Evolutionary conservation across 2,888 invertebrate genomes (phyloP), one percentile per base, ranked within the genome.

Genomic region (Hermodice carunculata): DNA sequence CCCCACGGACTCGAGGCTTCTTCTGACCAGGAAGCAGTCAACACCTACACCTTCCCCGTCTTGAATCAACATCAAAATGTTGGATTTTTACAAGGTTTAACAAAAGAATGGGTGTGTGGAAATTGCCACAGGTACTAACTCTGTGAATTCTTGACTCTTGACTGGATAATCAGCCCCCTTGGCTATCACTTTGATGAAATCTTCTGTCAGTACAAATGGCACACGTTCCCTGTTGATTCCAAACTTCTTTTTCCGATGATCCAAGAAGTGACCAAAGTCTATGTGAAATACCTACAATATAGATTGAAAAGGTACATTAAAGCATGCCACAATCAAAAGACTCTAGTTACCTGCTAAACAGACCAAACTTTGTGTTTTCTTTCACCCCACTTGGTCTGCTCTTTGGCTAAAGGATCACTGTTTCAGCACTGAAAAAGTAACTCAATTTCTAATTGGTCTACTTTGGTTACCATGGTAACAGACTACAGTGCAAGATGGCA

Each of bases 191-290:
- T 83, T 82, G 37, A 89, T 82, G 76, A 90, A 90, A 68, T 90
- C 90, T 73, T 89, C 89, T 1, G 90, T 90, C 62, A 90, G 82
- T 1, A 90, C 89, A 77, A 90, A 90, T 1, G 90, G 90, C 19
- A 89, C 90, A n/a, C 89, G 79, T 76, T 90, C 90, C 54, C 90
- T 78, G 73, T 88, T 89, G 70, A 90, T 89, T 40, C 90, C 90
- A 84, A 90, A 88, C 78, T 90, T 90, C 77, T 89, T 89, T 82
- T 90, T 90, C 74, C 89, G 88, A 79, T 90, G 90, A 60, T 90
- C 89, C 64, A 90, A 80, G 77, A 90, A 89, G 75, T 90, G 90
- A 19, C 90, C 90, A 79, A 90, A 90, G 78, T 90, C 90, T 63
- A 90, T 90, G 79, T 90, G 90, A 76, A 90, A 90, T 64, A 90